Base-by-base conservation (phyloP, 2,797 vertebrate species). In the Oceanodroma leucorhoa region DNA sequence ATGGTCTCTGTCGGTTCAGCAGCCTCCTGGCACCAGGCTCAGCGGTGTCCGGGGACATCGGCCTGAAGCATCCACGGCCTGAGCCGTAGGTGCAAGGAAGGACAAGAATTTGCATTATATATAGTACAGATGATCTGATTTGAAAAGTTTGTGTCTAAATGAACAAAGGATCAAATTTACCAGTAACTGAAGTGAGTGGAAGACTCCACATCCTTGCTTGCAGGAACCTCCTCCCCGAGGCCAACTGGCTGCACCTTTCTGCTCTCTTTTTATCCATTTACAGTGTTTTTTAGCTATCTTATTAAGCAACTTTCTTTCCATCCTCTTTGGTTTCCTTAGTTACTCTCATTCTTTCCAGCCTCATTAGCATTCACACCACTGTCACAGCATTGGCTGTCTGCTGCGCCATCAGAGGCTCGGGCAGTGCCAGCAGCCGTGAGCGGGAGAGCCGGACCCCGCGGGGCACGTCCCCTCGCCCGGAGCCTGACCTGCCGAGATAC, bases 21-120 rank as follows among this genome's bases (percentile, higher is more conserved):
- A 67, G 29, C 50, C 40, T 53, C 91, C 55, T 40, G 26, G 41
- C 48, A 50, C 18, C 67, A 29, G 36, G 32, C n/a, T 45, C 3
- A 1, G 46, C 1, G 0, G 9, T 3, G 2, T 6, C 77, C 20
- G 1, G 20, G 12, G 55, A 3, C 27, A 26, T 41, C 8, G 0
- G 27, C 57, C 62, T 45, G 53, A 13, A 29, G 20, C 64, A 22
- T 1, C 14, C 40, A 14, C 1, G 0, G 27, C 3, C 34, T 2
- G 30, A 71, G 58, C 41, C 2, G 0, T 2, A 32, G 70, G 43
- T 32, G 16, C 40, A 8, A 9, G 58, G 57, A 65, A 36, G 57
- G 38, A 11, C 22, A 29, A 8, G 14, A 11, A 23, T 66, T 38
- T 15, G 55, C 11, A 0, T 27, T 38, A 7, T 17, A 5, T 15